Evolutionary conservation across 1,140 invertebrate species (phyloP).

Genomic region (Dendroctonus valens): DNA sequence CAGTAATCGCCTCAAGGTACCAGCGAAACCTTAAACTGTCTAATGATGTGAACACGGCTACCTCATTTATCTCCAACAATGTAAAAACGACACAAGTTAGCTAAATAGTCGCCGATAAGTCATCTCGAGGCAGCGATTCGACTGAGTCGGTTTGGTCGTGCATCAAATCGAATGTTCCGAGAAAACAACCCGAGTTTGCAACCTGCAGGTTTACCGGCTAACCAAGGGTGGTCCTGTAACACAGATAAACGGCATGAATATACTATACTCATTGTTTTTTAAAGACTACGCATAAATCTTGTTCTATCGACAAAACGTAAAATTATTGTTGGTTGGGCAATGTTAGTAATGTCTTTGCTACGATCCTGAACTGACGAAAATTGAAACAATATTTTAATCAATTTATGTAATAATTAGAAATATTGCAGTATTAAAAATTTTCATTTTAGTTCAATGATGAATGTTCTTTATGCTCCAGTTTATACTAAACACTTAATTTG

Average conservation of each 20-base stretch:
- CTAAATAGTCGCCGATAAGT: slow-evolving; percentile 28
- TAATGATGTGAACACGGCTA: too few relatives aligned
- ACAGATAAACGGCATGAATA: slow-evolving; percentile 26
- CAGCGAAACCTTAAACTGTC: too few relatives aligned
- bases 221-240: slow-evolving; percentile 25
- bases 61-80: slow-evolving; percentile 10
- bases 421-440: too few relatives aligned
- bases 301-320: slow-evolving; percentile 17
- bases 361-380: not conserved
- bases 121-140: slow-evolving; percentile 26
- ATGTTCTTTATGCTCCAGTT: too few relatives aligned
- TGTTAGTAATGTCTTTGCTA: not conserved
- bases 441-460: too few relatives aligned
- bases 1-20: too few relatives aligned
- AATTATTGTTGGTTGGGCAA: slow-evolving; percentile 2
- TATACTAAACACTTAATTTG: too few relatives aligned
- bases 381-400: too few relatives aligned
- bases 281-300: slow-evolving; percentile 11
- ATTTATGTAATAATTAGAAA: too few relatives aligned
- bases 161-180: slow-evolving; percentile 26
- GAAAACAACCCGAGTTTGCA: slow-evolving; percentile 28
- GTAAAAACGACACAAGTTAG: slow-evolving; percentile 18
- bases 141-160: slow-evolving; percentile 18
- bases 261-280: slow-evolving; percentile 26
- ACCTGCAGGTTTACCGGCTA: slow-evolving; percentile 23